Conservation (phyloP, 1,140 invertebrate species). For the Antheraea pernyi region DNA sequence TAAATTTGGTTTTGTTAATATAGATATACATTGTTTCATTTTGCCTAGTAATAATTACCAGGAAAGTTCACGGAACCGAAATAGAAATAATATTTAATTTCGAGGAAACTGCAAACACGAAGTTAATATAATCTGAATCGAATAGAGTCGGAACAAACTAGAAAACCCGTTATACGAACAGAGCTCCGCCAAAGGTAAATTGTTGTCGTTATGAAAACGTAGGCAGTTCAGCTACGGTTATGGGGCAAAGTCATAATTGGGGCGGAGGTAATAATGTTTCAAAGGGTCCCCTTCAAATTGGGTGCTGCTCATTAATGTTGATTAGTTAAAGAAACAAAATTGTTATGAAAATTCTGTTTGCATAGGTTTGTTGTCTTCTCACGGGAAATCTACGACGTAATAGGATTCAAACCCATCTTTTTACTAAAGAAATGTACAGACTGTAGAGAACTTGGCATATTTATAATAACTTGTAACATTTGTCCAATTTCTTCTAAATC, state of each 20-base stretch:
- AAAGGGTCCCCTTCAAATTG: conserved; percentile 33
- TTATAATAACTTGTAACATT: no score
- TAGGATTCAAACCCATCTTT: no score
- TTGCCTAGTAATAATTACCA: neutral
- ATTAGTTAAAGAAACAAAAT: conserved; percentile 25
- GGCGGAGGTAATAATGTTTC: conserved; percentile 28
- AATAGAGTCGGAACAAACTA: neutral
- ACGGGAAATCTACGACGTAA: no score
- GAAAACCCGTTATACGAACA: conserved; percentile 6
- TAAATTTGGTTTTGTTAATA: neutral
- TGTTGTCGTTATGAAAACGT: conserved; percentile 46
- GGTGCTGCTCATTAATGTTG: conserved; percentile 21
- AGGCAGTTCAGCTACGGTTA: conserved; percentile 43
- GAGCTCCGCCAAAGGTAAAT: conserved; percentile 29
- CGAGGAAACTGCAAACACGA: neutral
- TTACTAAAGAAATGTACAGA: no score
- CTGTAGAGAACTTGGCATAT: no score
- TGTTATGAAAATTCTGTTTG: conserved; percentile 7
- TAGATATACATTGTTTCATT: neutral
- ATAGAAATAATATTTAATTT: neutral
- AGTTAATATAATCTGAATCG: neutral
- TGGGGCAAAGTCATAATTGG: conserved; percentile 43
- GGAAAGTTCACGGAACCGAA: neutral
- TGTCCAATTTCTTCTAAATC: no score
- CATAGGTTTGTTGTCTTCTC: neutral